Conservation (phyloP, 1,140 invertebrate genomes). For the Galleria mellonella region DNA sequence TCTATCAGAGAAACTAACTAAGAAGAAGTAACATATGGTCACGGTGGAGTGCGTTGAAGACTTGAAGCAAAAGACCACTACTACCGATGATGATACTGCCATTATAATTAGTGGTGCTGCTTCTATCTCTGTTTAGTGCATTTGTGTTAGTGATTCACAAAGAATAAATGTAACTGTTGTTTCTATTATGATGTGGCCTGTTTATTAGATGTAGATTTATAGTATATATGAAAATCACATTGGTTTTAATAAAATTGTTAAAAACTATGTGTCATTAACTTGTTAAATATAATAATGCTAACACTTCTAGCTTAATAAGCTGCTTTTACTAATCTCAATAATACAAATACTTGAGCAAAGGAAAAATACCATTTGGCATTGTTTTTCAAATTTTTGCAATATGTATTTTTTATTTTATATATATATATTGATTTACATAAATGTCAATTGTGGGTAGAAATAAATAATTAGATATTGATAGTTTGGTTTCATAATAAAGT, state of each 20-base stretch:
- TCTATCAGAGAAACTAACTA: slow-evolving; percentile 85
- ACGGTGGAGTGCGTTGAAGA: slow-evolving; percentile 46
- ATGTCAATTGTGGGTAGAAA: too few relatives aligned
- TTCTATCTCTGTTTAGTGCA: slow-evolving; percentile 48
- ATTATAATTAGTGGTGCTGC: slow-evolving; percentile 51
- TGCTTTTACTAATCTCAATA: too few relatives aligned
- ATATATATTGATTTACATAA: too few relatives aligned
- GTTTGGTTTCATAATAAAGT: too few relatives aligned
- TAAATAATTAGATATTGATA: too few relatives aligned
- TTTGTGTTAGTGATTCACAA: slow-evolving; percentile 34
- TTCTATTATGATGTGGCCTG: slow-evolving; percentile 44
- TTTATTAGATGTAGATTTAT: slow-evolving; percentile 67
- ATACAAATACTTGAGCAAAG: too few relatives aligned
- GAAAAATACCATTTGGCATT: too few relatives aligned
- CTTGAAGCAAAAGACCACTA: slow-evolving; percentile 46
- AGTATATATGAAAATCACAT: slow-evolving; percentile 52
- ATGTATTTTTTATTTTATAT: too few relatives aligned
- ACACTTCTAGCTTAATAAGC: too few relatives aligned
- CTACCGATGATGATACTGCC: slow-evolving; percentile 49
- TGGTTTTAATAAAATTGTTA: slow-evolving; percentile 30
- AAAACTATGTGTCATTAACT: slow-evolving; percentile 3
- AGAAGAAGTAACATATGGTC: slow-evolving; percentile 82
- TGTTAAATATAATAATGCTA: too few relatives aligned
- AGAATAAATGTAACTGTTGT: slow-evolving; percentile 24
- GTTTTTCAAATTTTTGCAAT: too few relatives aligned